Evolutionary conservation across 2,797 vertebrate species (phyloP).

Genomic region (Lophura swinhoii): DNA sequence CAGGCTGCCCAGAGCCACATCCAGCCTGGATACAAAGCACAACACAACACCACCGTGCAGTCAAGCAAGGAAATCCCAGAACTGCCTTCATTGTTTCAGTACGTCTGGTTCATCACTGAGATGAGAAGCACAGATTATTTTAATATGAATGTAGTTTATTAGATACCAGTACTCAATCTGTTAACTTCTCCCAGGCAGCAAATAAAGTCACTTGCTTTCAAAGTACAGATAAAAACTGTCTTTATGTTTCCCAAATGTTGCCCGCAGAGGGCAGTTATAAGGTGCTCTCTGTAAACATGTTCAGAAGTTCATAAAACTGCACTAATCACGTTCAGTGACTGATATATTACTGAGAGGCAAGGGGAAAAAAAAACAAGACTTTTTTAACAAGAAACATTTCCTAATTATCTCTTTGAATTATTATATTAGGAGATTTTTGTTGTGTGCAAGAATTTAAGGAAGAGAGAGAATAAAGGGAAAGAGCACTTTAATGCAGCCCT

Average conservation of each 20-base stretch:
- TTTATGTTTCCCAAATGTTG: not conserved
- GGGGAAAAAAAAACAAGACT: not conserved
- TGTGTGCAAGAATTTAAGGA: not conserved
- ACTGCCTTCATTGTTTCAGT: not conserved
- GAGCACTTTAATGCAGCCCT: conserved; percentile 38
- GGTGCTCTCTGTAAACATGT: not conserved
- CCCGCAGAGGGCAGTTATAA: not conserved
- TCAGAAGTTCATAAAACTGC: not conserved
- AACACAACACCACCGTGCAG: not conserved
- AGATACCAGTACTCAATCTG: not conserved
- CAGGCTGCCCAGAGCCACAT: too few species aligned
- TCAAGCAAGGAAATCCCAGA: not conserved
- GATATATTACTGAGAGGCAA: not conserved
- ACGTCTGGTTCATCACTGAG: not conserved
- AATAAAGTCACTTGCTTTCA: not conserved
- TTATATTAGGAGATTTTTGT: conserved; percentile 6
- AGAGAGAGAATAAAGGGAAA: conserved; percentile 13
- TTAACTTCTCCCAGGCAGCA: not conserved
- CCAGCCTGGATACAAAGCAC: too few species aligned
- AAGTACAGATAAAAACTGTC: not conserved
- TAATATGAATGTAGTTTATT: not conserved
- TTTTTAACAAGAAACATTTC: conserved; percentile 7
- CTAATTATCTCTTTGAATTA: conserved; percentile 13
- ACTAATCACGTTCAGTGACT: not conserved
- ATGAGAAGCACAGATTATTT: not conserved